These are phyloP conservation scores for Stegodyphus dumicola DNA, from an alignment of 1,140 invertebrate genomes.

Conservation along the genomic window DNA sequence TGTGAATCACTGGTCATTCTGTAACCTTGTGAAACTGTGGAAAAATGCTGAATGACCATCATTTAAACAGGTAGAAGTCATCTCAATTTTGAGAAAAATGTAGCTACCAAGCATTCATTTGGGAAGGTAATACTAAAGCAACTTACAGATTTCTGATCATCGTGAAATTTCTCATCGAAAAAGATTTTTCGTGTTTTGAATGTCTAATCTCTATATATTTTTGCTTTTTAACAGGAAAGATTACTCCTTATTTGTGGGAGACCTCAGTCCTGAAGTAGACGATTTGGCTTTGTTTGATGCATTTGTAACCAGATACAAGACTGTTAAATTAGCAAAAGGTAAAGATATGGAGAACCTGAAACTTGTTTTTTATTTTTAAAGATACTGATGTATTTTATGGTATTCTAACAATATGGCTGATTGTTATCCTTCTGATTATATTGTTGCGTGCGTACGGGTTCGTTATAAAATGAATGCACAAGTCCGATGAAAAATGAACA, in stretches of 20 bases:
- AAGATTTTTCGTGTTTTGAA: neutral
- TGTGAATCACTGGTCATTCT: conserved; percentile 24
- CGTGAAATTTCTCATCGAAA: conserved; percentile 28
- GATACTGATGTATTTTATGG: no score
- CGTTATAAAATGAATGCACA: no score
- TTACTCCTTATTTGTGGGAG: conserved; percentile 95
- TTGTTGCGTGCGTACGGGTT: no score
- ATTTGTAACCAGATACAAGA: conserved; percentile 91
- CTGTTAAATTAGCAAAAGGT: conserved; percentile 95
- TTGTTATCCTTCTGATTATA: no score
- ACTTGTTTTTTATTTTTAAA: neutral
- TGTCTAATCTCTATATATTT: neutral
- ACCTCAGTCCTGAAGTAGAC: conserved; percentile 94
- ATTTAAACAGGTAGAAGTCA: conserved; percentile 44
- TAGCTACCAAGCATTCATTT: conserved; percentile 33
- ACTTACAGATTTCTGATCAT: conserved; percentile 38
- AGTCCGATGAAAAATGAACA: no score
- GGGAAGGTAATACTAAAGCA: conserved; percentile 33
- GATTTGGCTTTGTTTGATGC: conserved; percentile 93
- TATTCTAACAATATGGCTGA: no score
- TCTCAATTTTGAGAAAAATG: conserved; percentile 44
- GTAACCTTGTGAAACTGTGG: conserved; percentile 25
- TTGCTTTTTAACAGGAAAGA: conserved; percentile 73
- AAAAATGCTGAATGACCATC: conserved; percentile 32
- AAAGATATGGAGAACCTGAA: conserved; percentile 39